These are phyloP conservation scores for Blastobasis adustella DNA, from an alignment of 2,888 invertebrate species.

Conservation along the genomic window DNA sequence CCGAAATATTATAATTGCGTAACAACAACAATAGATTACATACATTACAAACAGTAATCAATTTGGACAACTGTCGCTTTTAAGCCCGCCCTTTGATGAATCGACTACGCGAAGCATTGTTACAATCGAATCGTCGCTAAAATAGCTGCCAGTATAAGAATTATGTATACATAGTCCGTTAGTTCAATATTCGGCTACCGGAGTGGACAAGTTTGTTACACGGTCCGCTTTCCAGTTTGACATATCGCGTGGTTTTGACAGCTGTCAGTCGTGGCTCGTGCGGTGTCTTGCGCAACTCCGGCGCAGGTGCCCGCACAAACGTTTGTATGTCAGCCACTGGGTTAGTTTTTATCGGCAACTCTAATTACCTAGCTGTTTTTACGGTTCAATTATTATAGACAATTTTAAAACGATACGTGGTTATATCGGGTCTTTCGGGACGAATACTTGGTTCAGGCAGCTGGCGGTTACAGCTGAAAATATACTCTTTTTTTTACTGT, in stretches of 20 bases:
- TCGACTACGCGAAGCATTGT: neutral
- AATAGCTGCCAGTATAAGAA: too few species aligned
- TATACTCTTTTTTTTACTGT: too few species aligned
- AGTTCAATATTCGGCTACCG: too few species aligned
- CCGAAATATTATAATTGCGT: too few species aligned
- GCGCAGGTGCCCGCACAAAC: conserved; percentile 33
- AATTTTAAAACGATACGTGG: conserved; percentile 2
- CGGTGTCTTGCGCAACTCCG: too few species aligned
- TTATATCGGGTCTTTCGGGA: too few species aligned
- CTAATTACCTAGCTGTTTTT: conserved; percentile 12
- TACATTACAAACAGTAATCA: neutral
- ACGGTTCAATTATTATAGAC: conserved; percentile 11
- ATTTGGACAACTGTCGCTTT: neutral
- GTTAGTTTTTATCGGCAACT: conserved; percentile 15
- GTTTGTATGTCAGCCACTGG: conserved; percentile 29
- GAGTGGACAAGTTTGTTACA: neutral
- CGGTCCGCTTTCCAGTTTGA: conserved; percentile 23
- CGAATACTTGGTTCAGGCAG: too few species aligned
- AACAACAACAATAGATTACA: too few species aligned
- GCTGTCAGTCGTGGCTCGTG: conserved; percentile 30
- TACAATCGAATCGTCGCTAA: conserved; percentile 2
- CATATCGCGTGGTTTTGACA: conserved; percentile 36
- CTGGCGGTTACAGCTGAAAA: too few species aligned
- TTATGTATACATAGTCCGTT: too few species aligned
- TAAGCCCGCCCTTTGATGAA: conserved; percentile 4